phyloP scores from a whole-genome alignment of 2,888 invertebrate species.

The Rhogogaster chlorosoma region DNA sequence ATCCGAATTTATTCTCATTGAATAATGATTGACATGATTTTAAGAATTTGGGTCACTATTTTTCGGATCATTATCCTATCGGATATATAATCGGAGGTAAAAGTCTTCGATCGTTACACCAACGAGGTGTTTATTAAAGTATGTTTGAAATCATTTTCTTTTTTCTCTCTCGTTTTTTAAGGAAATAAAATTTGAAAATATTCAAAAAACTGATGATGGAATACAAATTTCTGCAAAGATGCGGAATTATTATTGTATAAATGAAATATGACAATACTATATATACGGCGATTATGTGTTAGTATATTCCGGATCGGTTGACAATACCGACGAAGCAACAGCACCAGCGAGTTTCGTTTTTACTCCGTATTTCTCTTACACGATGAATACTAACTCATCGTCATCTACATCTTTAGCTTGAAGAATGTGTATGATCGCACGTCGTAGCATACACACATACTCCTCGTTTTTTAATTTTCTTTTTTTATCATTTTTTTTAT shows the following conservation, averaged over 20 bases:
- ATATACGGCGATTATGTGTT: not conserved
- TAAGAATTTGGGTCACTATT: not conserved
- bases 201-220: not conserved
- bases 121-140: not conserved
- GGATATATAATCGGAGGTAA: not conserved
- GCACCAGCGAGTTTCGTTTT: not conserved
- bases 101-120: not conserved
- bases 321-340: not conserved
- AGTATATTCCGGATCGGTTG: not conserved
- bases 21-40: not conserved
- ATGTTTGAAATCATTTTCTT: not conserved
- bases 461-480: not conserved
- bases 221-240: not conserved
- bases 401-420: not conserved
- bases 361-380: not conserved
- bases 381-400: slow-evolving; percentile 23
- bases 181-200: not conserved
- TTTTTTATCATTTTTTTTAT: not conserved
- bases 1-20: not conserved
- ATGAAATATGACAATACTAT: slow-evolving; percentile 1
- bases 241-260: not conserved
- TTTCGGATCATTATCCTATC: not conserved
- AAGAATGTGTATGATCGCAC: slow-evolving; percentile 10
- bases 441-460: not conserved
- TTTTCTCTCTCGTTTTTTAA: not conserved